Conservation (phyloP, 1,140 invertebrate genomes). For the Leptopilina clavipes region DNA sequence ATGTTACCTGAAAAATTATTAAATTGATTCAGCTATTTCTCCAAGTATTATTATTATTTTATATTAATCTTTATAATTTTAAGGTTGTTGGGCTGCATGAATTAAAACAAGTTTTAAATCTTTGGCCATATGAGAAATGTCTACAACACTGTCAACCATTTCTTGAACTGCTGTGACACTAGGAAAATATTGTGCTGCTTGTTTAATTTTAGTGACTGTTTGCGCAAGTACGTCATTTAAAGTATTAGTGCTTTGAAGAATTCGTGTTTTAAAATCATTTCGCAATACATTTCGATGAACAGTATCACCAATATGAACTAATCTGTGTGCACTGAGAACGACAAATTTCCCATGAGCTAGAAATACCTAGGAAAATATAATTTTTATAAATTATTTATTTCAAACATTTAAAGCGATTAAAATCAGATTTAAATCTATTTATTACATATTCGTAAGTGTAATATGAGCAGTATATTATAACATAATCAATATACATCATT, state of each 20-base stretch:
- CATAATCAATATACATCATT: neutral
- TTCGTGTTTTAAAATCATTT: slow-evolving; percentile 82
- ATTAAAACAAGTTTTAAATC: slow-evolving; percentile 80
- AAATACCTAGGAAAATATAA: slow-evolving; percentile 77
- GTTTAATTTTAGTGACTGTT: slow-evolving; percentile 91
- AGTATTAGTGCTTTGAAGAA: slow-evolving; percentile 87
- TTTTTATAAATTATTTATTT: neutral
- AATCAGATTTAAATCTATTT: no score
- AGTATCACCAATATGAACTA: slow-evolving; percentile 95
- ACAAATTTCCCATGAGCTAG: slow-evolving; percentile 96
- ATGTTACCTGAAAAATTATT: neutral
- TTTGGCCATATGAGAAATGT: slow-evolving; percentile 85
- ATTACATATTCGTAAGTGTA: no score
- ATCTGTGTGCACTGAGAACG: slow-evolving; percentile 91
- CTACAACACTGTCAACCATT: slow-evolving; percentile 93
- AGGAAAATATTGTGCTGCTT: slow-evolving; percentile 92
- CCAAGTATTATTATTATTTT: no score
- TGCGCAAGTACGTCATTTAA: slow-evolving; percentile 89
- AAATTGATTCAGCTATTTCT: neutral
- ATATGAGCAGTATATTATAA: no score
- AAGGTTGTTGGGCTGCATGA: slow-evolving; percentile 65
- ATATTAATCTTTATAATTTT: slow-evolving; percentile 39
- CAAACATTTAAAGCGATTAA: no score
- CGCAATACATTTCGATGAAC: slow-evolving; percentile 87
- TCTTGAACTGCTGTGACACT: slow-evolving; percentile 92